These are phyloP conservation scores for Gopherus evgoodei DNA, from an alignment of 2,113 vertebrate genomes.

Conservation along the genomic window DNA sequence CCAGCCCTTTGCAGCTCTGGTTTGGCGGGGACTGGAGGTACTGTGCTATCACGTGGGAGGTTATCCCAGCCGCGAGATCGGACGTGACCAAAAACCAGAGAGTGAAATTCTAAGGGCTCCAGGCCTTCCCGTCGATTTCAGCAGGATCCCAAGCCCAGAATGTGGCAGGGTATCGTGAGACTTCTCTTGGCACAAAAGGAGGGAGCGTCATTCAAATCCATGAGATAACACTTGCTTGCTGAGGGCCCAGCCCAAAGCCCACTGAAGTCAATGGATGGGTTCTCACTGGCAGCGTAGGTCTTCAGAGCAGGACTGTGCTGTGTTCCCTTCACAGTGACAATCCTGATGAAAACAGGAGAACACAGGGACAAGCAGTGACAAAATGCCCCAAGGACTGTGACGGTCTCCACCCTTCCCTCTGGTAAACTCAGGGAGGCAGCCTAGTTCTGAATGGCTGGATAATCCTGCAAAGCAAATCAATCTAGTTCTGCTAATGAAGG, in stretches of 20 bases:
- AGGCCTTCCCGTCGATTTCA: not conserved
- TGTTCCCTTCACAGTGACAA: not conserved
- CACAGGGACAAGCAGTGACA: not conserved
- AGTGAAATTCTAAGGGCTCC: not conserved
- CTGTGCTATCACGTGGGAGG: not conserved
- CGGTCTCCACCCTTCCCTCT: not conserved
- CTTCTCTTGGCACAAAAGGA: not conserved
- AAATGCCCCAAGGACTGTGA: not conserved
- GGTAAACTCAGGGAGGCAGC: constrained; percentile 31
- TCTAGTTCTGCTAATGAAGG: constrained; percentile 42
- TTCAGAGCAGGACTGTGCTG: not conserved
- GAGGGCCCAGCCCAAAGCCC: not conserved
- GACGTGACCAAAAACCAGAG: not conserved
- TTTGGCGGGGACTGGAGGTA: not conserved
- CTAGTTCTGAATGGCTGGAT: constrained; percentile 21
- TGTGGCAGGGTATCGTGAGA: not conserved
- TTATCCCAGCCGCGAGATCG: not conserved
- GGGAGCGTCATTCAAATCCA: not conserved
- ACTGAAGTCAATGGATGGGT: not conserved
- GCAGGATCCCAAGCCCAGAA: not conserved
- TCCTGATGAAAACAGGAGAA: not conserved
- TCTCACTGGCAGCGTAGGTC: not conserved
- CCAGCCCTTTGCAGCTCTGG: not conserved
- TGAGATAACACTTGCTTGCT: not conserved
- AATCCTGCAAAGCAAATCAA: constrained; percentile 55